Evolutionary conservation across 2,888 invertebrate genomes (phyloP).

Genomic region (Eledona agricola): DNA sequence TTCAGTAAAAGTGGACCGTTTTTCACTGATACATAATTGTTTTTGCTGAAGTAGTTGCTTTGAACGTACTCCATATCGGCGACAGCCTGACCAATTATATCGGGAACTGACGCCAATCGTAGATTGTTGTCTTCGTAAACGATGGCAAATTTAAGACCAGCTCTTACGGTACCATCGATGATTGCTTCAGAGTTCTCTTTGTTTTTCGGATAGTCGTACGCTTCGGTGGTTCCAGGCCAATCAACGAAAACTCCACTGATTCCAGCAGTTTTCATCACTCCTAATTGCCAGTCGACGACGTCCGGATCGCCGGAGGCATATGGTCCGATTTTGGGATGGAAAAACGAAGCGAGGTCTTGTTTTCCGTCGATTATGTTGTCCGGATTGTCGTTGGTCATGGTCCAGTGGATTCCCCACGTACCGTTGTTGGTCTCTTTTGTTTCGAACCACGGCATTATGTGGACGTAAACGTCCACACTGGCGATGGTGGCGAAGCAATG

Average conservation of each 20-base stretch:
- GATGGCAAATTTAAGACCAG: slow-evolving; percentile 18
- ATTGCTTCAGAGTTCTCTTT: slow-evolving; percentile 15
- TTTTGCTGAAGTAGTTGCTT: slow-evolving; percentile 18
- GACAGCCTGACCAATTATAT: slow-evolving; percentile 13
- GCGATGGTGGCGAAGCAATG: too few species aligned
- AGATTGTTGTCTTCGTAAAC: slow-evolving; percentile 29
- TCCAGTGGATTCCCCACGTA: slow-evolving; percentile 17
- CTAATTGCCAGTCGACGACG: slow-evolving; percentile 17
- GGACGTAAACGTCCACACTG: too few species aligned
- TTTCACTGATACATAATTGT: slow-evolving; percentile 8
- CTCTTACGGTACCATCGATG: slow-evolving; percentile 5
- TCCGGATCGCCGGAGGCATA: slow-evolving; percentile 9
- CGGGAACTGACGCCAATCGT: slow-evolving; percentile 2
- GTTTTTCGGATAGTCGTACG: slow-evolving; percentile 14
- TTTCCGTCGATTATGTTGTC: slow-evolving; percentile 13
- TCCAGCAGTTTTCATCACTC: slow-evolving; percentile 16
- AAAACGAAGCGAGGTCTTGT: slow-evolving; percentile 12
- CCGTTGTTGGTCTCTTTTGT: slow-evolving; percentile 7
- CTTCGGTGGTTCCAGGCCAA: slow-evolving; percentile 18
- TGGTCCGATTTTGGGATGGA: slow-evolving; percentile 10
- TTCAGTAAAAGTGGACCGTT: slow-evolving; percentile 8
- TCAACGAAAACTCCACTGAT: slow-evolving; percentile 19
- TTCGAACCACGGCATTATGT: slow-evolving; percentile 21
- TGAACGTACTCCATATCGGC: slow-evolving; percentile 15
- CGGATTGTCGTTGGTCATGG: slow-evolving; percentile 11